Evolutionary conservation across 1,140 invertebrate species (phyloP), one percentile per base, ranked within the genome.

Genomic region (Eueides isabella): DNA sequence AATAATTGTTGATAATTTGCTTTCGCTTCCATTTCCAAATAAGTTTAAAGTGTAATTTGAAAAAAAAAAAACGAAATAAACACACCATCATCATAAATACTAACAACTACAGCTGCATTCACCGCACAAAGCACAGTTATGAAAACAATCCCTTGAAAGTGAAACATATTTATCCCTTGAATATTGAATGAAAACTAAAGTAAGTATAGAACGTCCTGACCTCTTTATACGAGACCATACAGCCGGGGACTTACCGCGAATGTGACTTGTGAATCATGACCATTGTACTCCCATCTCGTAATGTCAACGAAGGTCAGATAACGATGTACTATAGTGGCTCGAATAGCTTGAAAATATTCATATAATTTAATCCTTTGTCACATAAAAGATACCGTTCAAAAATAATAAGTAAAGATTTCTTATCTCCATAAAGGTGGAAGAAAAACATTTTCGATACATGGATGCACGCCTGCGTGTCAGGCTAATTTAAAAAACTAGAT

Each of bases 31-130:
- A n/a, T 6, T n/a, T 44, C 44, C 9, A n/a, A 7, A 26, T 5
- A 44, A n/a, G 41, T 19, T 44, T 44, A 44, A 0, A n/a, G 11
- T 35, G 3, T 14, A 48, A 23, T 23, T 33, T 35, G 12, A 2
- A 23, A 35, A 61, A 68, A n/a, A 48, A 61, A 14, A 19, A 55
- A n/a, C n/a, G n/a, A 55, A 69, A 16, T 1, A 62, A 72, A 72
- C 72, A 64, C 28, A 80, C 79, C 74, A 29, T 80, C 71, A 61
- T 81, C 74, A 71, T 74, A 78, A 35, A 76, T 44, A 66, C 75
- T 80, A 65, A 82, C 67, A 55, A 67, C 75, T 9, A 75, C 28
- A 12, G 72, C 67, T 4, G 73, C 67, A 48, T 72, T 61, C n/a
- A 55, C 72, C 2, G 33, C 73, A 75, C 26, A 77, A 31, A 71